Base-by-base conservation (phyloP, 1,140 invertebrate species). In the Psix sp. region DNA sequence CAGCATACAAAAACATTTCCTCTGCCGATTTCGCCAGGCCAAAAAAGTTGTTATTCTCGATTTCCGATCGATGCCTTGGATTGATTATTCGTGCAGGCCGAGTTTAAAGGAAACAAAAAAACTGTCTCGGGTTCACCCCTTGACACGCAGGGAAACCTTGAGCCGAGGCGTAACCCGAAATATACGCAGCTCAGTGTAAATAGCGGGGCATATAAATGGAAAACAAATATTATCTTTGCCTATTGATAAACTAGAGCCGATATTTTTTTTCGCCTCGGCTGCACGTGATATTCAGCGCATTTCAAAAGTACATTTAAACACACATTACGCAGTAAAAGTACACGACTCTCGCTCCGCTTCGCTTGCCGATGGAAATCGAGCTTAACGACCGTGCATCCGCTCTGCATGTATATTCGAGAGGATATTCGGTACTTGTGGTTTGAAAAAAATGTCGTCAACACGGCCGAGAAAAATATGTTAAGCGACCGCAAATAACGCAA, bases 341-440 rank as follows among this genome's bases (percentile, higher is more conserved):
- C 73, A 75, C 73, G 73, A 75, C 63, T 68, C 57, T 67, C 72
- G 72, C 73, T 75, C 48, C 65, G 73, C 73, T 70, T 60, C 65
- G 73, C 73, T 75, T 70, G 65, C 73, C 70, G 65, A 75, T 75
- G 73, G 73, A 75, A 75, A 75, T 75, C 73, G 73, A 75, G 73
- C 73, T 70, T 75, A 75, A 75, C 73, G 73, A 75, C 73, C 73
- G 73, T 75, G 73, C 73, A 75, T 75, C 73, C 73, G 73, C 65
- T 75, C 65, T 54, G 60, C 29, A 70, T 66, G 66, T 59, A 70
- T 56, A 62, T 74, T 74, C 70, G 62, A 74, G 62, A 70, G 73
- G 73, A 75, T 71, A 75, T 75, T 75, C 72, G 66, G 66, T 75
- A 46, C 66, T 75, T 75, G 73, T 49, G 66, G 73, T 40, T 75